Conservation (phyloP, 2,888 invertebrate species). For the Venustoraphidia nigricollis region DNA sequence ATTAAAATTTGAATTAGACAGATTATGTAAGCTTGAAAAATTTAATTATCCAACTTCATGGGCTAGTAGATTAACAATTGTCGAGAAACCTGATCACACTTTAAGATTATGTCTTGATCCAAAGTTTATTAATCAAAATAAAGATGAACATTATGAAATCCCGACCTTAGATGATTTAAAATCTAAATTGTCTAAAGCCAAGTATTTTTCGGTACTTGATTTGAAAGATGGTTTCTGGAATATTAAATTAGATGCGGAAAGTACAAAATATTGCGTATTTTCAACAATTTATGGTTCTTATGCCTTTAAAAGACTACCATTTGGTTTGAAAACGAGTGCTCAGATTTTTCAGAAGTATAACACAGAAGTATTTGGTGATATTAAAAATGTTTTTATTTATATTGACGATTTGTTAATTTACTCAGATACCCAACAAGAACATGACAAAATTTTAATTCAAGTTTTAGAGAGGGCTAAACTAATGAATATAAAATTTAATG, state of each 20-base stretch:
- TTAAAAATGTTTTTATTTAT: slow-evolving; percentile 6
- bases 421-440: not conserved
- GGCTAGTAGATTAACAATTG: not conserved
- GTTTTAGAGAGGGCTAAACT: slow-evolving; percentile 11
- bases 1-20: no score
- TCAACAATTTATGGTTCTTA: slow-evolving; percentile 8
- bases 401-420: slow-evolving; percentile 9
- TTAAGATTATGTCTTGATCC: slow-evolving; percentile 1
- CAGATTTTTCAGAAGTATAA: slow-evolving; percentile 7
- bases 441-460: slow-evolving; percentile 7
- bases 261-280: slow-evolving; percentile 6
- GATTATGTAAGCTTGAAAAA: not conserved
- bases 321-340: slow-evolving; percentile 5
- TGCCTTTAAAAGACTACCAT: slow-evolving; percentile 8
- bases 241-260: not conserved
- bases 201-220: not conserved
- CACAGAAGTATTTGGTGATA: slow-evolving; percentile 7
- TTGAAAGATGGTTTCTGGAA: slow-evolving; percentile 2
- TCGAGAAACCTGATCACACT: not conserved
- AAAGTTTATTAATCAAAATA: not conserved
- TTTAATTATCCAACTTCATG: no score
- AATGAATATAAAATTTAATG: slow-evolving; percentile 12
- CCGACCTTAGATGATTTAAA: not conserved
- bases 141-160: not conserved
- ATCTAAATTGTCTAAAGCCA: not conserved